Evolutionary conservation across 2,113 vertebrate species (phyloP), one percentile per base, ranked within the genome.

Genomic region (Pandion haliaetus): DNA sequence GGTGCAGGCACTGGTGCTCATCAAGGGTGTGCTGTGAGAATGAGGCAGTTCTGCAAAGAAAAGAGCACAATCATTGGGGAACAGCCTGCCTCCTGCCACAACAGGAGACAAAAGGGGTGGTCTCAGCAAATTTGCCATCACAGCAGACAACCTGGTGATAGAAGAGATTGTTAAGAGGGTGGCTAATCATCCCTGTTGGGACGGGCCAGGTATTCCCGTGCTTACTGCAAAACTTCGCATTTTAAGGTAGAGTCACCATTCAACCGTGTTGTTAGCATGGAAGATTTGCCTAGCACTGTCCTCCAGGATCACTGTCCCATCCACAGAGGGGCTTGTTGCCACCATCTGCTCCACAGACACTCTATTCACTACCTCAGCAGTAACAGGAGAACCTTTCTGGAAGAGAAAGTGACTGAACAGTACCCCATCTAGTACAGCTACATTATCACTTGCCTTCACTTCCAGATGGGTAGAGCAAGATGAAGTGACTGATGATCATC

Each of bases 1-100:
- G 92, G 99, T 99, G 74, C 98, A 99, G 94, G 98, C 94, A 94
- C 98, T 98, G 79, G 98, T 96, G 96, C 98, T 98, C 97, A 99
- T 97, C 44, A 98, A 85, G 1, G 99, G 98, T 18, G 98, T 98
- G 93, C 98, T 99, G 96, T 98, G 98, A 42, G 99, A 98, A 70
- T 99, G 99, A 97, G 97, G 98, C 95, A 98, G 96, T 55, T 98
- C 99, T 99, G 98, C 47, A 98, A 96, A 88, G 50, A 82, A 55
- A 94, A 76, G 89, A 63, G 29, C 84, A 97, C 78, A 15, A 17
- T 63, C n/a, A 32, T 16, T 12, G 45, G 34, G 58, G 74, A 78
- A 77, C 23, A 26, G 28, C n/a, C 29, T 25, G 42, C 42, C 44
- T 52, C 40, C 34, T 44, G 50, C 52, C 79, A 26, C 59, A 34